Evolutionary conservation across 2,888 invertebrate genomes (phyloP), one percentile per base, ranked within the genome.

Genomic region (Neocrepidodera transversa): DNA sequence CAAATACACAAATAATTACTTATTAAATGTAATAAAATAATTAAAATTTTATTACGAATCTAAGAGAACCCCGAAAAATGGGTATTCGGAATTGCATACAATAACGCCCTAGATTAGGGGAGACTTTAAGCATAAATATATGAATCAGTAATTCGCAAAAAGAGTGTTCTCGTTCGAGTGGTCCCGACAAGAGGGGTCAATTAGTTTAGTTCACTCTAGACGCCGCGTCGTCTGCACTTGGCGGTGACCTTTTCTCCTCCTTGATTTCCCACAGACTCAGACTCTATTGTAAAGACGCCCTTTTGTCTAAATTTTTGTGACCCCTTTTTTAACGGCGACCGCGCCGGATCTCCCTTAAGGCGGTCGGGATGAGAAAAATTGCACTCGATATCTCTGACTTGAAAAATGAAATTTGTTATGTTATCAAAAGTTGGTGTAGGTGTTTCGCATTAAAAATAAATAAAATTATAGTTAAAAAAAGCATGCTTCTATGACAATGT

Each of bases 241-340:
- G 63, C 65, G 50, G 62, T 55, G 66, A 66, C 68, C 67, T 68
- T 65, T 66, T 67, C 68, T 62, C 68, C 70, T 65, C 64, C 68
- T 67, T 65, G 56, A 66, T 68, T 68, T 71, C 71, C 70, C 71
- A 71, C 70, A 71, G 69, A 67, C 68, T 60, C 61, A 30, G 42
- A 45, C 54, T 23, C 45, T 13, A 66, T 70, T 69, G 67, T 68
- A 60, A 49, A 52, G 54, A 58, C 58, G 47, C 60, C 60, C 47
- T 51, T 64, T 68, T 66, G 66, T 66, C 58, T 57, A 17, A 7
- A 38, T 38, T n/a, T n/a, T 17, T 38, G 38, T 10, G 38, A 38
- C 38, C 38, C 35, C 23, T 23, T 38, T 38, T 38, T 38, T 38
- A 38, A 38, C 38, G 38, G 38, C 32, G 32, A 13, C 32, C 32